Evolutionary conservation across 2,113 vertebrate species (phyloP), one percentile per base, ranked within the genome.

Genomic region (Triplophysa rosa): DNA sequence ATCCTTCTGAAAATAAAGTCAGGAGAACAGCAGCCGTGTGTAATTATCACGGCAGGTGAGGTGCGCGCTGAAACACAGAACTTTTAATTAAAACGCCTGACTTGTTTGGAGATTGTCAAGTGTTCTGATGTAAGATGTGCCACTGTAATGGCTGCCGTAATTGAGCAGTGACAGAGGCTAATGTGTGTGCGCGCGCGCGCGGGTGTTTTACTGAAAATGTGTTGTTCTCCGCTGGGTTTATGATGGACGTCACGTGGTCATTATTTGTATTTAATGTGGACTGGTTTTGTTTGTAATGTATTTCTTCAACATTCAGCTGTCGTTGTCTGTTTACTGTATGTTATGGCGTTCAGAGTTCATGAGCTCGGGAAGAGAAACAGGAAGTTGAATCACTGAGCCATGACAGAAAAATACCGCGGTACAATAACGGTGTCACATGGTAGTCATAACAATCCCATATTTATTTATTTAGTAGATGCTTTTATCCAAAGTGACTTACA

Each of bases 1-100:
- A 86, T 80, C 87, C 87, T 82, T 90, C 91, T 89, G 89, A 88
- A 92, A 89, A 92, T 88, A 92, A 91, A 92, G 87, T 90, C 84
- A 89, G 79, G 82, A 85, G 81, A 87, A 89, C 83, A 83, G 90
- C 89, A 90, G 86, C 83, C 84, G 88, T 87, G 89, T 86, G 88
- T 90, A 91, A 93, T 92, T 90, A 92, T 79, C 83, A 84, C 86
- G 75, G 16, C 83, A 85, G 90, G 86, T 91, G 89, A 91, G 88
- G 86, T 83, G 87, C 80, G 21, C 88, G 86, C 89, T 88, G 87
- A 86, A 86, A 88, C 86, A 80, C 88, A 88, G 88, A 87, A 86
- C 87, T 92, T 82, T 90, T 88, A 90, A 91, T 91, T 90, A 89
- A 84, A 91, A 80, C 77, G 81, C 62, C 85, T 77, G 84, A 87